These are phyloP conservation scores for Gallinago solitaria DNA, from an alignment of 2,797 vertebrate species.

Conservation along the genomic window DNA sequence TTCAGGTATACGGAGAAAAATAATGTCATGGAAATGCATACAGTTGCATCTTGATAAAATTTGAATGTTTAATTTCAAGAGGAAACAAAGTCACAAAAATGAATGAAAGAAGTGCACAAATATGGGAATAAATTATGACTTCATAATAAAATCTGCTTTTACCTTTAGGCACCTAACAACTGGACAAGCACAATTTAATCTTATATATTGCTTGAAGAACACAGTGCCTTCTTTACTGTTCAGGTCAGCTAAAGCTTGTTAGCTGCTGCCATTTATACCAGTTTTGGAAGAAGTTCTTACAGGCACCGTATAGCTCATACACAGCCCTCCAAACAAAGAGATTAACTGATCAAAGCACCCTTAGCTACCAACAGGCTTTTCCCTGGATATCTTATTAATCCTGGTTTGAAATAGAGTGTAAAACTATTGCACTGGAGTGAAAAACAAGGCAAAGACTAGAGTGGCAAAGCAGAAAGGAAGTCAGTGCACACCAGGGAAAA, in stretches of 20 bases:
- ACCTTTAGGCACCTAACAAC: not conserved
- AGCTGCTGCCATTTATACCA: constrained; percentile 17
- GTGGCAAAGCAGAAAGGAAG: not conserved
- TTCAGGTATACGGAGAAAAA: not conserved
- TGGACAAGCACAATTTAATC: not conserved
- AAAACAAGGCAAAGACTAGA: not conserved
- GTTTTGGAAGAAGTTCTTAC: constrained; percentile 34
- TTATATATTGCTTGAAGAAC: not conserved
- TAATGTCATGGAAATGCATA: not conserved
- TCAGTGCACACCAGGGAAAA: not conserved
- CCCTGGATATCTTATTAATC: constrained; percentile 23
- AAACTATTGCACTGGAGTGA: not conserved
- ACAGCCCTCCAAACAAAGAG: constrained; percentile 35
- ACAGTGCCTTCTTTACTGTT: not conserved
- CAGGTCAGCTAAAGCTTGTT: constrained; percentile 8
- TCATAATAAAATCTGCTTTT: not conserved
- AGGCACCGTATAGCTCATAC: not conserved
- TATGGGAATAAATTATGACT: not conserved
- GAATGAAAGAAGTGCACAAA: not conserved
- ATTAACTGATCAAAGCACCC: constrained; percentile 55
- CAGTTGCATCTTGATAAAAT: not conserved
- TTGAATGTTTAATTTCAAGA: not conserved
- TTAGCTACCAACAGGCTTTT: constrained; percentile 16
- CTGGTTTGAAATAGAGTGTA: constrained; percentile 10
- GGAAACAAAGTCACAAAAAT: not conserved